A percentile compares a stretch with the other conserved stretches of the same genome.
Conservation (phyloP, 1,140 invertebrate species). For the Steinernema khuongi region DNA sequence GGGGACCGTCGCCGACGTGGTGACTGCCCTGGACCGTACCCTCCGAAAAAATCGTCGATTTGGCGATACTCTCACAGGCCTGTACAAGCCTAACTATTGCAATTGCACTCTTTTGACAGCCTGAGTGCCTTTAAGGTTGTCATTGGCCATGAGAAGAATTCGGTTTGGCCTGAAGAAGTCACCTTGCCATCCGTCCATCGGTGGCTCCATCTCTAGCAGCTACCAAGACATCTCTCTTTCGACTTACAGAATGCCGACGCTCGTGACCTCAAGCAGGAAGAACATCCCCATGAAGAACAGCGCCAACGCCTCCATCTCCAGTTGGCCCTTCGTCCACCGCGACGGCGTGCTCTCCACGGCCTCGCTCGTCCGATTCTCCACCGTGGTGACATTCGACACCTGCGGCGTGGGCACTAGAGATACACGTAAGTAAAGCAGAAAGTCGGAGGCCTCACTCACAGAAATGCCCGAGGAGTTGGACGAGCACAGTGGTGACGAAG, state of each 20-base stretch:
- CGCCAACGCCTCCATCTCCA: background rate
- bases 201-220: too few relatives aligned
- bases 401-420: background rate
- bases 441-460: background rate
- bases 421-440: background rate
- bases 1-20: too few relatives aligned
- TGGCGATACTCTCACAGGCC: too few relatives aligned
- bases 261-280: background rate
- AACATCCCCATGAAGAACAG: background rate
- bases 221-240: too few relatives aligned
- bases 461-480: background rate
- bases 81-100: too few relatives aligned
- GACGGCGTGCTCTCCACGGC: background rate
- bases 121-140: too few relatives aligned
- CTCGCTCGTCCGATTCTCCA: background rate
- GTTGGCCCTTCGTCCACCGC: background rate
- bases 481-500: background rate
- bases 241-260: background rate
- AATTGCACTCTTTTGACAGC: too few relatives aligned
- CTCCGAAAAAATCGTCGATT: too few relatives aligned
- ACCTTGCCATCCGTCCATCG: too few relatives aligned
- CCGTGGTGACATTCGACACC: background rate
- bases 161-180: background rate
- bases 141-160: slow-evolving; percentile 1
- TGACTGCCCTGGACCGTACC: too few relatives aligned